Evolutionary conservation across 2,888 invertebrate genomes (phyloP), one percentile per base, ranked within the genome.

Genomic region (Danaus chrysippus): DNA sequence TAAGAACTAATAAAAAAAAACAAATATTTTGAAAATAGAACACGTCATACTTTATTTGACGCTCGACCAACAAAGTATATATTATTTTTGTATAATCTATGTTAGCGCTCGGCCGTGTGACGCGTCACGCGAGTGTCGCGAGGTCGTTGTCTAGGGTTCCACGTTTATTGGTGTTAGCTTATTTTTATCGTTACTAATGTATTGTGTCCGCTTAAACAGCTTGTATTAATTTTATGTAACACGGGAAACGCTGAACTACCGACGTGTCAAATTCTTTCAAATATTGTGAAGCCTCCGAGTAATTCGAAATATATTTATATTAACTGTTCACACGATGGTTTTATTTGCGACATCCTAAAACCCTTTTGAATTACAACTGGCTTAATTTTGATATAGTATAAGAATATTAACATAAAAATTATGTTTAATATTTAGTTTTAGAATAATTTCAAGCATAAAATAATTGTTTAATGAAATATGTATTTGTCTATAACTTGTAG

Each of bases 301-400:
- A 87, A 90, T 91, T 90, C 87, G 86, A 90, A 91, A 88, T 91
- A 91, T 91, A 91, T 91, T 91, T 91, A 91, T 91, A 91, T 91
- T 91, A 90, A 91, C 90, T 91, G 91, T 91, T 91, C 91, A 90
- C 73, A 74, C 81, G 81, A 78, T 81, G 73, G 87, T 89, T 87
- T 91, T 78, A 84, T 87, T 90, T 82, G 1, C 17, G 17, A 15
- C 10, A 15, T 17, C 10, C 17, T 49, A 8, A 3, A n/a, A 43
- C n/a, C n/a, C 10, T 2, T 10, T 43, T 43, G n/a, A 43, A 43
- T 12, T 10, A 3, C 2, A 43, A 10, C n/a, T 8, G 43, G n/a
- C 43, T 3, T 43, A 8, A 43, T 43, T 43, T 10, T 43, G 43
- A 12, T 43, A n/a, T 43, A 43, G 12, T 43, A 34, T 34, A 34